Percentiles rank a stretch among this genome's conserved stretches.
These are phyloP conservation scores for Drusus annulatus DNA, from an alignment of 1,140 invertebrate genomes.

Conservation along the genomic window DNA sequence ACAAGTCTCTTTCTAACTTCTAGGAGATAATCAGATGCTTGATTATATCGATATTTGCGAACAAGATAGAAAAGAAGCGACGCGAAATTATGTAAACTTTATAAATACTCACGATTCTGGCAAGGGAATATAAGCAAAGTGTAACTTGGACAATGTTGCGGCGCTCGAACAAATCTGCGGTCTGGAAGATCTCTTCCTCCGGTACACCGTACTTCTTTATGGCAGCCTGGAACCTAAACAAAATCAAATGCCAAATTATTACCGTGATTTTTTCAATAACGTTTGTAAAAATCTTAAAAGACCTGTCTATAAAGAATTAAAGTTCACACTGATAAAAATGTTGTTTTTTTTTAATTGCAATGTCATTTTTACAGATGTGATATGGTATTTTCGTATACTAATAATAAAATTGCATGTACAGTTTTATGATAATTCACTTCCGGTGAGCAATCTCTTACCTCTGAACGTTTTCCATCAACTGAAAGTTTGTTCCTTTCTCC, in stretches of 20 bases:
- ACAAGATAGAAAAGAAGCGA: too few species aligned
- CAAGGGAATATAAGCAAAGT: slow-evolving; percentile 89
- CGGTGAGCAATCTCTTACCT: too few species aligned
- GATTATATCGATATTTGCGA: too few species aligned
- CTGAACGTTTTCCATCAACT: slow-evolving; percentile 98
- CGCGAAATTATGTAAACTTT: slow-evolving; percentile 26
- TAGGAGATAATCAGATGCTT: too few species aligned
- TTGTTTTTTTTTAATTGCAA: too few species aligned
- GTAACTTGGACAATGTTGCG: slow-evolving; percentile 98
- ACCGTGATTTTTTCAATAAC: too few species aligned
- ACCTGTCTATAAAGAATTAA: not conserved
- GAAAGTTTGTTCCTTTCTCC: slow-evolving; percentile 95
- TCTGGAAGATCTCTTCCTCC: slow-evolving; percentile 98
- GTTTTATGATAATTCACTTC: too few species aligned
- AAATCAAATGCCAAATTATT: slow-evolving; percentile 44
- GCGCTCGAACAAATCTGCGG: slow-evolving; percentile 96
- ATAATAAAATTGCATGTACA: too few species aligned
- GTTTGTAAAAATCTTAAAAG: too few species aligned
- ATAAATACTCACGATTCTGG: slow-evolving; percentile 85
- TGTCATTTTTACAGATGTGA: not conserved
- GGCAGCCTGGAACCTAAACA: slow-evolving; percentile 89
- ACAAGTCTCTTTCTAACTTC: too few species aligned
- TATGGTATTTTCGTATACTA: too few species aligned
- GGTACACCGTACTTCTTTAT: slow-evolving; percentile 95
- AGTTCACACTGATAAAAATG: not conserved